Conservation (phyloP, 2,113 vertebrate species). For the Erythrocebus patas region DNA sequence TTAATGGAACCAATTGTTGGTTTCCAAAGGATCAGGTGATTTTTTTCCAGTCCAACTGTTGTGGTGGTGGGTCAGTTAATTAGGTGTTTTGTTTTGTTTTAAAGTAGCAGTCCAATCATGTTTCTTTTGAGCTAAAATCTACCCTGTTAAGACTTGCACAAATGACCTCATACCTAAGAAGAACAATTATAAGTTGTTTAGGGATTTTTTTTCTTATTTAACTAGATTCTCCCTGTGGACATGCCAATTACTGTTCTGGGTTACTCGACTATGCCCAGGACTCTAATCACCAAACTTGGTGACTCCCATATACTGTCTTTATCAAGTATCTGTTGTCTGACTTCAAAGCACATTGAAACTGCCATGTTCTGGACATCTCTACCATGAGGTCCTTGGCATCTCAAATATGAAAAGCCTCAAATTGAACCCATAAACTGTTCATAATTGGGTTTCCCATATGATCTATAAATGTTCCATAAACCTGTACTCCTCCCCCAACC, state of each 20-base stretch:
- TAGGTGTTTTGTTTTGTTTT: background rate
- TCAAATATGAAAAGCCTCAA: background rate
- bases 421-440: background rate
- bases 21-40: background rate
- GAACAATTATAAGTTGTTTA: background rate
- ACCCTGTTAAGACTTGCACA: background rate
- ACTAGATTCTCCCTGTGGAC: background rate
- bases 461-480: background rate
- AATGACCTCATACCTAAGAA: background rate
- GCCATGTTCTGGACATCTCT: background rate
- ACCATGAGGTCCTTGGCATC: background rate
- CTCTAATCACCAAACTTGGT: background rate
- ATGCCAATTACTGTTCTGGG: background rate
- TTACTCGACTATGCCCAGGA: background rate
- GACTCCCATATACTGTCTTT: background rate
- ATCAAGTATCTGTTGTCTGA: background rate
- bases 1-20: background rate
- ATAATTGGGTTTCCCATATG: background rate
- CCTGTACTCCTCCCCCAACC: background rate
- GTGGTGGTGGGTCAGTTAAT: background rate
- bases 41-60: background rate
- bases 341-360: background rate
- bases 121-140: slow-evolving; percentile 25
- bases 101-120: background rate
- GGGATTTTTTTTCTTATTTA: slow-evolving; percentile 18